Evolutionary conservation across 2,888 invertebrate species (phyloP), one percentile per base, ranked within the genome.

Genomic region (Sclerodermus sp.): DNA sequence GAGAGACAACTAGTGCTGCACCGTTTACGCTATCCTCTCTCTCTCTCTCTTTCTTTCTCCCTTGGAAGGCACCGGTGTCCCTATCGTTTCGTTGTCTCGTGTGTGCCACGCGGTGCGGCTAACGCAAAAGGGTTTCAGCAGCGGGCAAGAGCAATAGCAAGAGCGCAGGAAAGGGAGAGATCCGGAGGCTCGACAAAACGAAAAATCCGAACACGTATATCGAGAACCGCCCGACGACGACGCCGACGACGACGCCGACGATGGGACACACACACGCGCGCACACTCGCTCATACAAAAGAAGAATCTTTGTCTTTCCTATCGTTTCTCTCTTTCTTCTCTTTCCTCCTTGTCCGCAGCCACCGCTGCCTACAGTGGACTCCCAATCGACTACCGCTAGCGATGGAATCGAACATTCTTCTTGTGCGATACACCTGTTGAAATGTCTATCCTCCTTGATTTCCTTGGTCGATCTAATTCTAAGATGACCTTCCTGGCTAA

Each of bases 61-160:
- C 23, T 23, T 8, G n/a, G 23, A 23, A 23, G 23, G 23, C 23
- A 5, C 23, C 23, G 23, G 4, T 23, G 64, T 64, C 23, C 62
- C 57, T 58, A 58, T 66, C 58, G 61, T 60, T 62, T 67, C 62
- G 61, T 56, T 62, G 58, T 65, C 64, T 57, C 60, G 60, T 58
- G 47, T 51, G 65, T 67, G 68, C 68, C 71, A 73, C 72, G 72
- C 73, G 71, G 71, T 67, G 75, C 75, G 73, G 74, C 71, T 69
- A 65, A 66, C 70, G 75, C 68, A 75, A 75, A 75, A 73, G 74
- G 66, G 58, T 57, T 51, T 57, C 16, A 18, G 18, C 16, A 18
- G 39, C 34, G 10, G n/a, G 5, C 67, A 62, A 57, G 58, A 62
- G 60, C 53, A 58, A 60, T 57, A 60, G 55, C 54, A 56, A 23